Base-by-base conservation (phyloP, 2,888 invertebrate species). In the Papilio demoleus region DNA sequence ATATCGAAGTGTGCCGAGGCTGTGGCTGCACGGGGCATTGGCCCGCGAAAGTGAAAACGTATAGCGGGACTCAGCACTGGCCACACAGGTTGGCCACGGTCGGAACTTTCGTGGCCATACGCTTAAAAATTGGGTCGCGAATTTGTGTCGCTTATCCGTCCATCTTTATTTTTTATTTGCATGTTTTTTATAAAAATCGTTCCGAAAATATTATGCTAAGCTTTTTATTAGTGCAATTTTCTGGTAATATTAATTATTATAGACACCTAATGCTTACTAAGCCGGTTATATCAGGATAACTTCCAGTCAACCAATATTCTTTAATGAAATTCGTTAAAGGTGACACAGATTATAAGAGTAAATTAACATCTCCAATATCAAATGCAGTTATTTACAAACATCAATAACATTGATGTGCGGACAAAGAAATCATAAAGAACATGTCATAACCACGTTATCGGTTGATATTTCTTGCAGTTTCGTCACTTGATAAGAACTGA, bases 31-130 rank as follows among this genome's bases (percentile, higher is more conserved):
- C 68, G 73, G 71, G 74, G 70, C 74, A 70, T 71, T 68, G 77
- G 72, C 76, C 75, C 71, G 72, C 72, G 78, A 79, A 76, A 79
- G 78, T 79, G 77, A 78, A 77, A 78, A 73, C 70, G 61, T 47
- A 12, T 63, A 65, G 61, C 67, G 53, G 56, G 45, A 65, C 61
- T 14, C 38, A 3, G 17, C 34, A 27, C 38, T 11, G 38, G 47
- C 59, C n/a, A 31, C 68, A 42, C 58, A 56, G 45, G 17, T 62
- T 24, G 53, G 31, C 17, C 64, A 64, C 60, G 68, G 68, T 50
- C 67, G 66, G 66, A 40, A 67, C 58, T 56, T 45, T 58, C 69
- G 64, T 70, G 65, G 17, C 11, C 31, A 31, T 31, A 3, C 31
- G 31, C 31, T 31, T n/a, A n/a, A n/a, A n/a, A n/a, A n/a, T n/a